Conservation (phyloP, 2,113 vertebrate species). For the Vicugna pacos region DNA sequence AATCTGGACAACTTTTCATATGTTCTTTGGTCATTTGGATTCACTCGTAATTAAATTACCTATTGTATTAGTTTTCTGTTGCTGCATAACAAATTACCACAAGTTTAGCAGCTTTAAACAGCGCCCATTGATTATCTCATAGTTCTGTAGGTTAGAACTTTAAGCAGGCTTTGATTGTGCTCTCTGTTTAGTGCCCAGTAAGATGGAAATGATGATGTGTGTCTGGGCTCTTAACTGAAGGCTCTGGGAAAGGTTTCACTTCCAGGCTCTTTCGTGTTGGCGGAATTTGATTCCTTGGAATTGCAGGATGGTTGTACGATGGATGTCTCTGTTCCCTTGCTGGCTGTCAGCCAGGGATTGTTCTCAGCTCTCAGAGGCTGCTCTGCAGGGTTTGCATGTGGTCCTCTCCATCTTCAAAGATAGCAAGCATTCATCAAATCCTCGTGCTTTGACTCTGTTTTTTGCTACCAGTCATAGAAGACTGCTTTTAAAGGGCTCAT, state of each 20-base stretch:
- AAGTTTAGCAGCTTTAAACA: not conserved
- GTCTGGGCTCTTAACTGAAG: not conserved
- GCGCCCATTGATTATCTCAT: not conserved
- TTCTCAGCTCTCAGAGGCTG: not conserved
- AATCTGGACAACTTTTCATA: not conserved
- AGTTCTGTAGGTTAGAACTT: not conserved
- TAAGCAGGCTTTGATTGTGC: not conserved
- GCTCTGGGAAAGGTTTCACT: not conserved
- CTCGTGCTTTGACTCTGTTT: not conserved
- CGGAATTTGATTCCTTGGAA: not conserved
- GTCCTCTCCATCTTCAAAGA: not conserved
- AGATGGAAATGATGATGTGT: not conserved
- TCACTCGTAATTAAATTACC: not conserved
- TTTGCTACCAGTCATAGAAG: not conserved
- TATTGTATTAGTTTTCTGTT: not conserved
- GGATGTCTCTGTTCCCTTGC: not conserved
- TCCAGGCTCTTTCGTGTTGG: not conserved
- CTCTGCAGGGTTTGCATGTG: not conserved
- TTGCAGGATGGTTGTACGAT: not conserved
- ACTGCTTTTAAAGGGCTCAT: not conserved
- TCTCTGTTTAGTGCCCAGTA: not conserved
- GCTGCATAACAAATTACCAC: not conserved
- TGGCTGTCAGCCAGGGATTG: not conserved
- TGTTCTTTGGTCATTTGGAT: slow-evolving; percentile 19
- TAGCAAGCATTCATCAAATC: not conserved